phyloP scores from a whole-genome alignment of 23 tunicate species.

The Halocynthia aurantium region DNA sequence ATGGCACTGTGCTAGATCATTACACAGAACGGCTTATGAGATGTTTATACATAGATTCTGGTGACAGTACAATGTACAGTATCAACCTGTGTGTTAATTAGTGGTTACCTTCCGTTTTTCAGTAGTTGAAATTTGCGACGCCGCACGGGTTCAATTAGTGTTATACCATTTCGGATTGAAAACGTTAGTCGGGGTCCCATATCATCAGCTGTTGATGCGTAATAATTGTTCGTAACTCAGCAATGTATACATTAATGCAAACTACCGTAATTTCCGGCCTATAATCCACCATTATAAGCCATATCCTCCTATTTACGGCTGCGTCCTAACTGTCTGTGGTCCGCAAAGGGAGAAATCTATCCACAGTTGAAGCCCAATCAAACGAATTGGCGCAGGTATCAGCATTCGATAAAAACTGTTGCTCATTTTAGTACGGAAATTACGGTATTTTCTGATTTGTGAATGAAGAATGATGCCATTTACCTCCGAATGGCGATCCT shows the following conservation, averaged over 20 bases:
- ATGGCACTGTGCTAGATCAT: too few species aligned
- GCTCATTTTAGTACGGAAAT: too few species aligned
- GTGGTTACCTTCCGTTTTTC: conserved; percentile 21
- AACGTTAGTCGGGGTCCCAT: conserved; percentile 57
- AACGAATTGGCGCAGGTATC: too few species aligned
- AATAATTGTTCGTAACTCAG: background rate
- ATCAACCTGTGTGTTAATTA: background rate
- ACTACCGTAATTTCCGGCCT: too few species aligned
- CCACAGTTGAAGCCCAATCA: too few species aligned
- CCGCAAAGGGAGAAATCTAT: too few species aligned
- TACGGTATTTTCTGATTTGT: background rate
- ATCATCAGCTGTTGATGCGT: conserved; percentile 35
- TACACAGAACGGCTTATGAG: background rate
- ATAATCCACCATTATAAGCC: too few species aligned
- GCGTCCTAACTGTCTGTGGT: too few species aligned
- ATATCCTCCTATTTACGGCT: too few species aligned
- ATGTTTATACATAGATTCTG: background rate
- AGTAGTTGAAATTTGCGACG: conserved; percentile 16
- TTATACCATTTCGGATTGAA: conserved; percentile 54
- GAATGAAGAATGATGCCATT: background rate
- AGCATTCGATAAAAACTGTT: too few species aligned
- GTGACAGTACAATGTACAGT: background rate
- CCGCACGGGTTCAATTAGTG: conserved; percentile 39
- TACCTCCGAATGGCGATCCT: conserved; percentile 47
- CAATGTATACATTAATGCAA: too few species aligned